Percentiles rank a stretch among this genome's conserved stretches.
phyloP scores from a whole-genome alignment of 1,140 invertebrate species.

The Drosophila athabasca region DNA sequence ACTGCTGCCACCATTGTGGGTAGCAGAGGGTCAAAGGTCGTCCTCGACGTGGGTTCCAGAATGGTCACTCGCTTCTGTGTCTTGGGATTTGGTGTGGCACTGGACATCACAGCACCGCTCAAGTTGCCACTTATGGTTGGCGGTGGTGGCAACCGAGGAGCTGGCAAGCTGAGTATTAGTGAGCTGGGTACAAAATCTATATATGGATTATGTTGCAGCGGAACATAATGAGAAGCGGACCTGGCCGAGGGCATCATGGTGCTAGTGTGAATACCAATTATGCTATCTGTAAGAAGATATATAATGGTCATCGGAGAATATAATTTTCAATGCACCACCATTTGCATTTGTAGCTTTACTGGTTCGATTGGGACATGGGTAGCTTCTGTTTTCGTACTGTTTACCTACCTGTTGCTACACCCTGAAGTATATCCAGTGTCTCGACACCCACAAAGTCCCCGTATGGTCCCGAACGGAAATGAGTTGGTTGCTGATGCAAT shows the following conservation, averaged over 20 bases:
- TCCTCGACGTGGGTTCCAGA: conserved; percentile 73
- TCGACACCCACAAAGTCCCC: conserved; percentile 77
- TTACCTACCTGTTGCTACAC: conserved; percentile 70
- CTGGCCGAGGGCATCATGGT: conserved; percentile 36
- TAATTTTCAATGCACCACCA: conserved; percentile 28
- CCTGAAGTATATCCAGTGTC: conserved; percentile 80
- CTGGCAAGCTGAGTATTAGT: conserved; percentile 53
- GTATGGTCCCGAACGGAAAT: conserved; percentile 42
- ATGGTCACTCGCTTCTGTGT: conserved; percentile 82
- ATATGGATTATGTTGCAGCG: conserved; percentile 72
- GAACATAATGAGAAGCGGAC: conserved; percentile 52
- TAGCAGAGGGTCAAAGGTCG: conserved; percentile 75
- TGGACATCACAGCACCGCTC: conserved; percentile 45
- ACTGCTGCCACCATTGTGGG: conserved; percentile 76
- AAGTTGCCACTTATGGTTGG: conserved; percentile 71
- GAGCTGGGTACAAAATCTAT: conserved; percentile 67
- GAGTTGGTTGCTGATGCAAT: conserved; percentile 54
- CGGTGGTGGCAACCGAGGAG: conserved; percentile 33
- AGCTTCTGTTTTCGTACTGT: background rate
- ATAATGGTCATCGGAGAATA: background rate
- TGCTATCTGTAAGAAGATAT: conserved; percentile 65
- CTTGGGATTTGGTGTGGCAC: conserved; percentile 65
- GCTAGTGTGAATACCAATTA: conserved; percentile 77
- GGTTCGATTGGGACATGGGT: background rate
- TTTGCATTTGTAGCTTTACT: background rate